phyloP scores from a whole-genome alignment of 2,113 vertebrate species.

The Xenopus laevis region DNA sequence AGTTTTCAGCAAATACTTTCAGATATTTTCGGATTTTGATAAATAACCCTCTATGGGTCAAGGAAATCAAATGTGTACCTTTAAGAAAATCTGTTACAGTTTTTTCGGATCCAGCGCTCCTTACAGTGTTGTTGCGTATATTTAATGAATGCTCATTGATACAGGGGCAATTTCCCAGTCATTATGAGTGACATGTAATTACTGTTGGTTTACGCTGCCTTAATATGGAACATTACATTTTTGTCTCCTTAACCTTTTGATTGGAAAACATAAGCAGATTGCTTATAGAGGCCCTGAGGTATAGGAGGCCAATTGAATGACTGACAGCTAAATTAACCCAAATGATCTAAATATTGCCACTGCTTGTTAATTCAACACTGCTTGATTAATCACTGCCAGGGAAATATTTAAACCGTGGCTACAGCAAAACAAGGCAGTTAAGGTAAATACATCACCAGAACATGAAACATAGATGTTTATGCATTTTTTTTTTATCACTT shows the following conservation, averaged over 20 bases:
- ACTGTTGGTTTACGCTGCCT: slow-evolving; percentile 15
- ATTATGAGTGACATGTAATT: slow-evolving; percentile 37
- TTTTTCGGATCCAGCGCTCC: background rate
- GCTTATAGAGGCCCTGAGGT: background rate
- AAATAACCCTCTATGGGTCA: too few species aligned
- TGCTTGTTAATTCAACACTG: slow-evolving; percentile 29
- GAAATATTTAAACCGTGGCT: background rate
- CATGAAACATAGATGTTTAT: background rate
- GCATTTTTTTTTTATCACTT: background rate
- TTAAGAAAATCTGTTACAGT: background rate
- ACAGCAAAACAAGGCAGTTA: background rate
- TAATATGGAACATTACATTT: slow-evolving; percentile 39
- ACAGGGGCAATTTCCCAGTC: slow-evolving; percentile 12
- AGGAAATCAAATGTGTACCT: too few species aligned
- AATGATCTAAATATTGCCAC: slow-evolving; percentile 30
- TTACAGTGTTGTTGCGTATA: background rate
- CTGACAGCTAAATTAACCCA: slow-evolving; percentile 33
- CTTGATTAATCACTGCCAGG: slow-evolving; percentile 21
- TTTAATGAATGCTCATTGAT: background rate
- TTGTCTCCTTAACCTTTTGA: slow-evolving; percentile 37
- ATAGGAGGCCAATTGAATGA: slow-evolving; percentile 18
- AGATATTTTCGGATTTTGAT: too few species aligned
- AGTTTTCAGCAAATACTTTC: too few species aligned
- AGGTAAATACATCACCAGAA: background rate
- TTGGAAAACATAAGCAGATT: slow-evolving; percentile 36